phyloP scores from a whole-genome alignment of 2,797 vertebrate genomes.

The Tragopan temminckii region DNA sequence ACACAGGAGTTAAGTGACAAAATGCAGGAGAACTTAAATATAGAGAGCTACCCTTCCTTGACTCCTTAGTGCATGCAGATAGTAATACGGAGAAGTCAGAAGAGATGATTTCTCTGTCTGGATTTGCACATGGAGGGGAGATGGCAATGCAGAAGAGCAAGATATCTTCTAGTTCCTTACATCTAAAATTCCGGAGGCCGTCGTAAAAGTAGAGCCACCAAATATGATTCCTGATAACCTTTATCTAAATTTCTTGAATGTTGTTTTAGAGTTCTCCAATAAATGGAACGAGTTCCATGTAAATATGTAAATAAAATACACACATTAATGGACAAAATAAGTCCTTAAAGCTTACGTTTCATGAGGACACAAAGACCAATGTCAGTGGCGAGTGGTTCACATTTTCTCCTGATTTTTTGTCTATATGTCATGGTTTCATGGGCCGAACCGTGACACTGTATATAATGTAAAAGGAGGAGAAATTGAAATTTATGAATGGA shows the following conservation, averaged over 20 bases:
- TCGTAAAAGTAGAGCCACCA: background rate
- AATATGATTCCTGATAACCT: background rate
- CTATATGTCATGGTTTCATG: too few species aligned
- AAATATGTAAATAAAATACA: constrained; percentile 13
- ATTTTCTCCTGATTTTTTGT: background rate
- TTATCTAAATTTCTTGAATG: background rate
- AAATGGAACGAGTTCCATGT: background rate
- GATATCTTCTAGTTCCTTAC: background rate
- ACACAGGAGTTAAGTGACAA: background rate
- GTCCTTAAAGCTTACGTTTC: background rate
- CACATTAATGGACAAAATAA: background rate
- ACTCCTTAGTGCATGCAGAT: background rate
- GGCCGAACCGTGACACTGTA: background rate
- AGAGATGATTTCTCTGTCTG: background rate
- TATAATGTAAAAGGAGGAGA: background rate
- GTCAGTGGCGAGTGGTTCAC: background rate
- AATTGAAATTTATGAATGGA: background rate
- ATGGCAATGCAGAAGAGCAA: background rate
- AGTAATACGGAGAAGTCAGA: background rate
- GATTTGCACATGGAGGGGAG: background rate
- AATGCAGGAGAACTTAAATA: background rate
- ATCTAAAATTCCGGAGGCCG: background rate
- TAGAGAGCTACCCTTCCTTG: background rate
- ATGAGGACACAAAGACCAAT: background rate
- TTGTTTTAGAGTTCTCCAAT: background rate